Percentiles rank a stretch among this genome's conserved stretches.
These are phyloP conservation scores for Metellina segmentata DNA, from an alignment of 2,888 invertebrate genomes.

Conservation along the genomic window DNA sequence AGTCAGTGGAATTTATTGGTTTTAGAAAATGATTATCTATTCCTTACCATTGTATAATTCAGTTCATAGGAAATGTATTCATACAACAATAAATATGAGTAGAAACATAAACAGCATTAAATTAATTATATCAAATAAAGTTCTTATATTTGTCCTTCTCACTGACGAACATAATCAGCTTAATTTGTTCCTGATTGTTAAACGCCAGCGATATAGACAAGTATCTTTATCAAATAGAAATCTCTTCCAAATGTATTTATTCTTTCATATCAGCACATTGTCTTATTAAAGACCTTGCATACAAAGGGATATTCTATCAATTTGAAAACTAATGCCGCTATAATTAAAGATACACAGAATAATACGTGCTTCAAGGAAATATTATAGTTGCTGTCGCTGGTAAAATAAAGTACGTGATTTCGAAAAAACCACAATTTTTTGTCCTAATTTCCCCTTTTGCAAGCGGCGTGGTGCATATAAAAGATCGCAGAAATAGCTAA, in stretches of 20 bases:
- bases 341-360: neutral
- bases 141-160: neutral
- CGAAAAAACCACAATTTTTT: neutral
- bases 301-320: neutral
- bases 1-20: too few species aligned
- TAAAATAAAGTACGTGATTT: neutral
- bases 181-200: neutral
- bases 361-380: neutral
- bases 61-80: too few species aligned
- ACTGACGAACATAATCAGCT: neutral
- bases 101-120: too few species aligned
- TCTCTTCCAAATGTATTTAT: neutral
- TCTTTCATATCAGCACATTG: neutral
- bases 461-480: neutral
- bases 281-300: neutral
- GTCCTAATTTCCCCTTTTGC: neutral
- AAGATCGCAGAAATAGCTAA: constrained; percentile 18
- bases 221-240: neutral
- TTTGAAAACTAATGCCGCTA: neutral
- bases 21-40: too few species aligned
- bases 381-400: neutral
- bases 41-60: too few species aligned
- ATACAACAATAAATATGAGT: too few species aligned
- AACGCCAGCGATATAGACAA: neutral
- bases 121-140: too few species aligned